These are phyloP conservation scores for Mirounga angustirostris DNA, from an alignment of 2,113 vertebrate species.

Conservation along the genomic window DNA sequence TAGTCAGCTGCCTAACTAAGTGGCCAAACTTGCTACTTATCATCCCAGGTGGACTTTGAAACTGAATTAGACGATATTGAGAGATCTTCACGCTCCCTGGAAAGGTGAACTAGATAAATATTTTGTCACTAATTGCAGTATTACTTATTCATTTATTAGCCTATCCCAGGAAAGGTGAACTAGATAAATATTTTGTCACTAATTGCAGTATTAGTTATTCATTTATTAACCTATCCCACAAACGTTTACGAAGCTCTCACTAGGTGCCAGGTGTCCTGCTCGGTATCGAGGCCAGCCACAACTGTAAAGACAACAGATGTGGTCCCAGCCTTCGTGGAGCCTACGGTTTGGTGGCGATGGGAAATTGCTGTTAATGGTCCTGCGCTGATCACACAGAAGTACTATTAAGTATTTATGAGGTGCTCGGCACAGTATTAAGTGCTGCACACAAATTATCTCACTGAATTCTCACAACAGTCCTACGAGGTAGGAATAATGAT, in stretches of 20 bases:
- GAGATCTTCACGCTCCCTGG: slow-evolving; percentile 2
- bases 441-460: background rate
- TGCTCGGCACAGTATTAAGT: background rate
- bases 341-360: background rate
- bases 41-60: slow-evolving; percentile 57
- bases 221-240: background rate
- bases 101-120: background rate
- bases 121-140: slow-evolving; percentile 4
- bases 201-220: background rate
- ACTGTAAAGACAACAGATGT: background rate
- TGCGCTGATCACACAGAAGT: background rate
- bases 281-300: background rate
- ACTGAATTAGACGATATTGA: background rate
- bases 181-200: slow-evolving; percentile 27
- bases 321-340: background rate
- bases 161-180: background rate
- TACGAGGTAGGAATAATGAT: background rate
- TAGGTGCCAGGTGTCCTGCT: background rate
- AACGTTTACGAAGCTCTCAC: background rate
- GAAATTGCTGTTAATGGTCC: background rate
- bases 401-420: background rate
- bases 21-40: background rate
- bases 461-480: background rate
- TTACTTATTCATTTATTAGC: slow-evolving; percentile 1
- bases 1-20: background rate